These are phyloP conservation scores for Conomelus anceps DNA, from an alignment of 2,888 invertebrate genomes.

Conservation along the genomic window DNA sequence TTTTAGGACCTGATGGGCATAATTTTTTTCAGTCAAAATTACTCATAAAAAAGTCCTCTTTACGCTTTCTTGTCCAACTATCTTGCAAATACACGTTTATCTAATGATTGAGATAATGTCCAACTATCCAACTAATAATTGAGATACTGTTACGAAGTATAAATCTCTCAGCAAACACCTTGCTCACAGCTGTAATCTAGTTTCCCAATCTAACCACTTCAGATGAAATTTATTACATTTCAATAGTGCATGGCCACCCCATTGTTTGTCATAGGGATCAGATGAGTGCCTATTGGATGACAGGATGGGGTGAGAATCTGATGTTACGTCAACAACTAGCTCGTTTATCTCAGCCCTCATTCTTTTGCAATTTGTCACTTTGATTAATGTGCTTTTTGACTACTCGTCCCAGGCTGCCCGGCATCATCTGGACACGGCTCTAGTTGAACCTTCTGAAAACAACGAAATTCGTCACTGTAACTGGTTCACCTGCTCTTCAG, in stretches of 20 bases:
- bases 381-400: neutral
- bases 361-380: neutral
- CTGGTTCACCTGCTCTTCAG: neutral
- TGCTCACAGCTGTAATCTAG: neutral
- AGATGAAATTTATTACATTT: neutral
- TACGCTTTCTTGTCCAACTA: too few species aligned
- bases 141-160: too few species aligned
- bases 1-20: too few species aligned
- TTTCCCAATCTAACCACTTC: neutral
- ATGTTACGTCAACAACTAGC: neutral
- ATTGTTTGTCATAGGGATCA: neutral
- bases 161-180: neutral
- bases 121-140: too few species aligned
- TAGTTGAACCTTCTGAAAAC: neutral
- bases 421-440: neutral
- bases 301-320: neutral
- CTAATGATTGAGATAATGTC: too few species aligned
- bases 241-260: neutral
- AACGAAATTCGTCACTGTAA: too few species aligned
- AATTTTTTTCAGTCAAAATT: too few species aligned
- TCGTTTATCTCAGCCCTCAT: neutral
- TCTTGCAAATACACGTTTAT: too few species aligned
- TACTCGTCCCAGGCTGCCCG: neutral
- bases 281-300: neutral
- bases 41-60: too few species aligned